A percentile compares a stretch with the other conserved stretches of the same genome.
phyloP scores from a whole-genome alignment of 37 sponge, comb jelly and placozoan species.

The Chondrilla cf. caribensis region DNA sequence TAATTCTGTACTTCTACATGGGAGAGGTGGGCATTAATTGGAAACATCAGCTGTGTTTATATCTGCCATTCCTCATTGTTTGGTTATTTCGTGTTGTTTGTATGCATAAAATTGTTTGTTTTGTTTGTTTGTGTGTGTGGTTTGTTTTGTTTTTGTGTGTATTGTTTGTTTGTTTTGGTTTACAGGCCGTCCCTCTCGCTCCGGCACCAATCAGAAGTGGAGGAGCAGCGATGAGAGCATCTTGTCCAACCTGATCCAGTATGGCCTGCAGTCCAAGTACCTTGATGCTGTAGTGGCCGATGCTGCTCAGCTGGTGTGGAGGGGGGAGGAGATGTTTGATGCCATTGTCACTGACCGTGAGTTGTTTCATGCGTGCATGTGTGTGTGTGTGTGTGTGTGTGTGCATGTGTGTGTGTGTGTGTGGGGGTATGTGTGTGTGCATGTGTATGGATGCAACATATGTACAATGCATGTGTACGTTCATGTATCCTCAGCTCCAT shows the following conservation, averaged over 20 bases:
- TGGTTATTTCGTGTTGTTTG: too few species aligned
- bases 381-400: neutral
- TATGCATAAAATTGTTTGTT: neutral
- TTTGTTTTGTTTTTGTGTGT: neutral
- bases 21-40: constrained; percentile 64
- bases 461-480: too few species aligned
- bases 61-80: too few species aligned
- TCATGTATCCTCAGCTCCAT: constrained; percentile 67
- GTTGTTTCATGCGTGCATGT: neutral
- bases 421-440: too few species aligned
- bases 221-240: constrained; percentile 67
- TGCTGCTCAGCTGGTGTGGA: constrained; percentile 73
- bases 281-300: constrained; percentile 81
- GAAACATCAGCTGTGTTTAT: too few species aligned
- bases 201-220: constrained; percentile 28
- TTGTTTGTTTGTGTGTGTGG: neutral
- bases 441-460: too few species aligned
- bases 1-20: constrained; percentile 75
- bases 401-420: too few species aligned
- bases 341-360: constrained; percentile 93
- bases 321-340: constrained; percentile 64
- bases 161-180: neutral
- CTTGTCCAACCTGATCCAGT: constrained; percentile 60
- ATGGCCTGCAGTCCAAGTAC: constrained; percentile 63
- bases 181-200: constrained; percentile 14